phyloP scores from a whole-genome alignment of 2,888 invertebrate genomes.

The Ormyrus pomaceus region DNA sequence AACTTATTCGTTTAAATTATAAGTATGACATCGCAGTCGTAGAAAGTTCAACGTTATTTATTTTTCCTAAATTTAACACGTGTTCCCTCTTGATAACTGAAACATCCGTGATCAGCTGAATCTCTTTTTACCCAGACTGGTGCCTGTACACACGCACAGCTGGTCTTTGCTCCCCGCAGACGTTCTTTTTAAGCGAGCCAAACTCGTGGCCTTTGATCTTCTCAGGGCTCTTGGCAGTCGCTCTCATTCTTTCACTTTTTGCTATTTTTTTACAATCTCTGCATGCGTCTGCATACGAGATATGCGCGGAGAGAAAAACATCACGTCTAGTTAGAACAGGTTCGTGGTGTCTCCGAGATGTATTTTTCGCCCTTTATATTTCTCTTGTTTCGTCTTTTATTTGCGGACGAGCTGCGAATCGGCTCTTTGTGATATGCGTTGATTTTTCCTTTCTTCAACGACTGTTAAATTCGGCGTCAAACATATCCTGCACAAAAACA shows the following conservation, averaged over 20 bases:
- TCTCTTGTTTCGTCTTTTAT: neutral
- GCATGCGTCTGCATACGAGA: no score
- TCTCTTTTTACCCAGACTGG: neutral
- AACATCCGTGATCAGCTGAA: neutral
- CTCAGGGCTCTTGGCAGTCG: neutral
- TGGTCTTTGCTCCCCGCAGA: neutral
- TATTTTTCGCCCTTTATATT: neutral
- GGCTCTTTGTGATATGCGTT: no score
- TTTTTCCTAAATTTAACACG: slow-evolving; percentile 32
- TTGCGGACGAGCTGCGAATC: neutral
- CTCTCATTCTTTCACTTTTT: neutral
- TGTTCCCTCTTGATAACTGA: slow-evolving; percentile 31
- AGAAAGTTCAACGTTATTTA: slow-evolving; percentile 69
- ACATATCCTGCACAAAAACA: no score
- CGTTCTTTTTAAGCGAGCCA: neutral
- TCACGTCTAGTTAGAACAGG: neutral
- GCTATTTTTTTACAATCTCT: neutral
- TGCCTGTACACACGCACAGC: no score
- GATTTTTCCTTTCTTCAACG: no score
- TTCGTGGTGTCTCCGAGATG: neutral
- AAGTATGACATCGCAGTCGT: no score
- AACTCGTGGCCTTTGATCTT: slow-evolving; percentile 29
- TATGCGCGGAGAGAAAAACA: no score
- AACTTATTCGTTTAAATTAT: no score
- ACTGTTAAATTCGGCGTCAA: no score